Base-by-base conservation (phyloP, 2,888 invertebrate species). In the Thereva nobilitata region DNA sequence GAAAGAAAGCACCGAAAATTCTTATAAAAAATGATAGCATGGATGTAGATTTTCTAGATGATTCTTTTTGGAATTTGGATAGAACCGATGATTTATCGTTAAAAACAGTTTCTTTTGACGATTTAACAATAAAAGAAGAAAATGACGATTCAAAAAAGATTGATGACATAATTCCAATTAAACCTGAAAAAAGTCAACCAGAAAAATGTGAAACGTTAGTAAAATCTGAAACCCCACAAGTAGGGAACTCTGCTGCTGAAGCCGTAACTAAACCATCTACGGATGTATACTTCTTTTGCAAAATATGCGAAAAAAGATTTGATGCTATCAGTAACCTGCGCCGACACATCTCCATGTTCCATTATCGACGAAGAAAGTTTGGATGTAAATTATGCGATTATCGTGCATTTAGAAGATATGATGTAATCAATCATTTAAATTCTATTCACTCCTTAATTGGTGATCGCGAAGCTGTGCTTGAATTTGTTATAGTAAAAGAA, bases 311-410 rank as follows among this genome's bases (percentile, higher is more conserved):
- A 50, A 80, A 80, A 67, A 77, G 76, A 64, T 80, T 80, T 65
- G 78, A 77, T 70, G 80, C 79, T 0, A 70, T 80, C 0, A 79
- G 80, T 40, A 81, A 81, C 71, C 72, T 81, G 5, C 75, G 80
- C n/a, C 76, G 80, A 2, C 80, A 81, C 68, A 80, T 80, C 45
- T 80, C 80, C 3, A 80, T 80, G 80, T 79, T 79, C 53, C 80
- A 80, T 54, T 79, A 80, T 68, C 76, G 80, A 4, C 77, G 78
- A 1, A 85, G 87, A 73, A 84, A 90, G 38, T 93, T 88, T 76
- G 88, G 89, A 66, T 93, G 93, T 75, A 88, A 86, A 74, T 78
- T 88, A 12, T 93, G 93, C 78, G 84, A 86, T 59, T 91, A 86
- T 74, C 86, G 87, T 74, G 85, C 88, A 68, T 89, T 87, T 72